phyloP scores from a whole-genome alignment of 2,113 vertebrate species.

The Excalfactoria chinensis region DNA sequence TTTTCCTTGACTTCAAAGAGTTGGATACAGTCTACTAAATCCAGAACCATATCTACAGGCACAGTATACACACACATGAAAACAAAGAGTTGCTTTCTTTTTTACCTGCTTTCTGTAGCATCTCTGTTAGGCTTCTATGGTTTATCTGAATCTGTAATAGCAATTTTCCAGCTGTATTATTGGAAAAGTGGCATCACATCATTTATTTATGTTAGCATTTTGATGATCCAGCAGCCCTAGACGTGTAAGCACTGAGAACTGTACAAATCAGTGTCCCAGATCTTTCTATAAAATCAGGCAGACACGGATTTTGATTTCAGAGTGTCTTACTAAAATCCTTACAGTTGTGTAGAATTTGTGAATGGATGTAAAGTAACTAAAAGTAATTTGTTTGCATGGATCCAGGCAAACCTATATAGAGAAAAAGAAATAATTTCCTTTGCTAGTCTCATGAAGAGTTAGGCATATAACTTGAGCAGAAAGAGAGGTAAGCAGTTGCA shows the following conservation, averaged over 20 bases:
- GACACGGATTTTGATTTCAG: not conserved
- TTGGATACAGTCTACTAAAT: not conserved
- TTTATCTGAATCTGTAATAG: not conserved
- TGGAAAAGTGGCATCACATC: not conserved
- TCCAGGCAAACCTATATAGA: not conserved
- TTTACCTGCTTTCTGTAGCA: not conserved
- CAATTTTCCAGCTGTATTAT: not conserved
- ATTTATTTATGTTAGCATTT: not conserved
- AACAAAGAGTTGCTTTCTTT: not conserved
- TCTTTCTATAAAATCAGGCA: not conserved
- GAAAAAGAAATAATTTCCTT: not conserved
- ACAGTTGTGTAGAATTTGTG: not conserved
- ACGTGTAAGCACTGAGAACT: not conserved
- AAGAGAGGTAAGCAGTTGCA: not conserved
- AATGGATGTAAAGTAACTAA: not conserved
- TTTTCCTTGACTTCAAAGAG: not conserved
- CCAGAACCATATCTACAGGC: not conserved
- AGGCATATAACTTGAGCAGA: not conserved
- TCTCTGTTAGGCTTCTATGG: not conserved
- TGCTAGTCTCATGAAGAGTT: slow-evolving; percentile 29
- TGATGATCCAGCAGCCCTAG: not conserved
- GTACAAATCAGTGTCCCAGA: not conserved
- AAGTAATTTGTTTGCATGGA: not conserved
- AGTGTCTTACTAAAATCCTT: not conserved
- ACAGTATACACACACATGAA: not conserved